Conservation (phyloP, 2,888 invertebrate species). For the Caenorhabditis angaria region DNA sequence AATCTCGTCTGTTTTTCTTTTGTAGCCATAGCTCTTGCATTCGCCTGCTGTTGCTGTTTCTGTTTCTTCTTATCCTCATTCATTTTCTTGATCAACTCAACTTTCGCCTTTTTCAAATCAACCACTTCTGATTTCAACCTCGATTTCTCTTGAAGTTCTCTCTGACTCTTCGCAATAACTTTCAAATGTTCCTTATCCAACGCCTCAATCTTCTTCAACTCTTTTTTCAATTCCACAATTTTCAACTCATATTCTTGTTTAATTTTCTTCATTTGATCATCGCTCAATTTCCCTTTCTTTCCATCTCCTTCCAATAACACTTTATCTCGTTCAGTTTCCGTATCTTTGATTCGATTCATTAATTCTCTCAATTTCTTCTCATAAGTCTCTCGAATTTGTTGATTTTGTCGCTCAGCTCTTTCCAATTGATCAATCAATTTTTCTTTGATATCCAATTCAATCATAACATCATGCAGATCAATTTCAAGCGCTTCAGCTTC, state of each 20-base stretch:
- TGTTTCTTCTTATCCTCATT: slow-evolving; percentile 88
- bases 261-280: slow-evolving; percentile 72
- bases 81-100: slow-evolving; percentile 87
- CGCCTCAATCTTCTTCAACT: slow-evolving; percentile 84
- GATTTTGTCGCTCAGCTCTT: slow-evolving; percentile 84
- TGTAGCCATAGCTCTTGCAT: slow-evolving; percentile 82
- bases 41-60: slow-evolving; percentile 80
- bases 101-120: slow-evolving; percentile 86
- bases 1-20: slow-evolving; percentile 83
- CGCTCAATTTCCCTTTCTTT: slow-evolving; percentile 27
- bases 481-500: slow-evolving; percentile 75
- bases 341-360: slow-evolving; percentile 46
- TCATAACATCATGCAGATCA: slow-evolving; percentile 87
- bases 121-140: slow-evolving; percentile 53
- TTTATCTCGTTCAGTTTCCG: slow-evolving; percentile 62
- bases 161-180: slow-evolving; percentile 76
- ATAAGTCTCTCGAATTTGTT: slow-evolving; percentile 75
- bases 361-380: slow-evolving; percentile 62
- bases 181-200: slow-evolving; percentile 89
- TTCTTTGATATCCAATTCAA: slow-evolving; percentile 93
- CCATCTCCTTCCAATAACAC: slow-evolving; percentile 46
- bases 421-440: slow-evolving; percentile 92
- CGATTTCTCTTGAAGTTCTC: slow-evolving; percentile 49
- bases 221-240: slow-evolving; percentile 84
- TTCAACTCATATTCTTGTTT: slow-evolving; percentile 90